A percentile compares a stretch with the other conserved stretches of the same genome.
These are phyloP conservation scores for Brachionus calyciflorus DNA, from an alignment of 1,140 invertebrate species.

Conservation along the genomic window DNA sequence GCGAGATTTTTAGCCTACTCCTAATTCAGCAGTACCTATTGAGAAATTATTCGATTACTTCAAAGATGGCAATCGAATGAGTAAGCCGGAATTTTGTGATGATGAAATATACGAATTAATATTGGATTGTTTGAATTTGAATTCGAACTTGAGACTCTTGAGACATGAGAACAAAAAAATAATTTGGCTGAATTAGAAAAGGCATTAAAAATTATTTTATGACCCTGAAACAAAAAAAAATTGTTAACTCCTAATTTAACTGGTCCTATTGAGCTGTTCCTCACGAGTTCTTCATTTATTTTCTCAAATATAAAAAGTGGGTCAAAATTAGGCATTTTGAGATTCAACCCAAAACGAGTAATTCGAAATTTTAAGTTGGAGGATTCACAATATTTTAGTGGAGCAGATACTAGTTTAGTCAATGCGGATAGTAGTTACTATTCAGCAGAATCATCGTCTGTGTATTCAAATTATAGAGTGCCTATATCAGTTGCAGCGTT, in stretches of 20 bases:
- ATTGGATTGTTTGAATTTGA: conserved; percentile 37
- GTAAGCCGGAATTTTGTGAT: conserved; percentile 61
- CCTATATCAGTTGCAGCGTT: conserved; percentile 3
- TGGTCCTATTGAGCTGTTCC: neutral
- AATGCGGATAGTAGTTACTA: neutral
- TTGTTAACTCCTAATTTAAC: conserved; percentile 10
- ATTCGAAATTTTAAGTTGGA: conserved; percentile 17
- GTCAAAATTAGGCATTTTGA: neutral
- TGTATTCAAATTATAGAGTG: conserved; percentile 30
- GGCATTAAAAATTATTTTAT: neutral
- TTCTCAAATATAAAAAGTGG: neutral
- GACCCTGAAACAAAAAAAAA: neutral
- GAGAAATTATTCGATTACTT: conserved; percentile 80
- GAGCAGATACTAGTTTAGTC: conserved; percentile 39
- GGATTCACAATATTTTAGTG: conserved; percentile 46
- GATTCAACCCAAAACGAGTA: neutral
- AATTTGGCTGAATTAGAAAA: conserved; percentile 21
- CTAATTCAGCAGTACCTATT: conserved; percentile 61
- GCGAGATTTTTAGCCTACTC: conserved; percentile 65
- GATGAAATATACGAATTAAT: conserved; percentile 52
- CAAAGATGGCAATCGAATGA: conserved; percentile 84
- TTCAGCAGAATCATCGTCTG: conserved; percentile 16
- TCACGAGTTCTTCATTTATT: conserved; percentile 3
- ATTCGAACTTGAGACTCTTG: conserved; percentile 6
- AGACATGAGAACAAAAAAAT: neutral